Base-by-base conservation (phyloP, 2,888 invertebrate species). In the Pseudococcus longispinus region DNA sequence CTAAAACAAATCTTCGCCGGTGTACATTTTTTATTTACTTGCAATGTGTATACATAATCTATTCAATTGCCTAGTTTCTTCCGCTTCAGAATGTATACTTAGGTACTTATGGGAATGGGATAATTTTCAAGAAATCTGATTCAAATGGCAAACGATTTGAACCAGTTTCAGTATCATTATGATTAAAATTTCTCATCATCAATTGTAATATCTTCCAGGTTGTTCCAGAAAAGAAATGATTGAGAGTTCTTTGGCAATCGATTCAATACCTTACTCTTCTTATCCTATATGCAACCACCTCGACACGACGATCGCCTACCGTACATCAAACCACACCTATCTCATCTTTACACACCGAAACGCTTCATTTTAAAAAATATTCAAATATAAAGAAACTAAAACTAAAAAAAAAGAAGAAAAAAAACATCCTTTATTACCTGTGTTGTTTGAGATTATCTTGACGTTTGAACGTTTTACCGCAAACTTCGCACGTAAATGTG, bases 401-500 rank as follows among this genome's bases (percentile, higher is more conserved):
- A 37, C 37, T 37, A 29, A n/a, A 18, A 37, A 29, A 74, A 74
- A 2, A 37, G 6, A 70, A 13, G 11, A 74, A 37, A 70, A 74
- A 74, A 74, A 29, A 13, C 74, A 26, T 26, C 74, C 26, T 87
- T 74, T 37, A 91, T 93, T 91, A 97, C 97, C 97, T 96, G 94
- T 97, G 97, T 92, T 97, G 96, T 92, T 96, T 95, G 90, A 97
- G 93, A 92, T 96, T 96, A 92, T 99, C 98, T 93, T 98, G 98
- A 91, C 98, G 93, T 92, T 98, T 96, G 94, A 99, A 99, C 90
- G 96, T 96, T 92, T 98, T 98, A 90, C 97, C 96, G 92, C 98
- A 99, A 90, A 98, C 96, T 92, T 98, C 98, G 93, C 98, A 99
- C 90, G 96, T 96, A 92, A 97, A 99, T 87, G 98, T 97, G 90